phyloP scores from a whole-genome alignment of 2,113 vertebrate genomes.

The Sceloporus tristichus region DNA sequence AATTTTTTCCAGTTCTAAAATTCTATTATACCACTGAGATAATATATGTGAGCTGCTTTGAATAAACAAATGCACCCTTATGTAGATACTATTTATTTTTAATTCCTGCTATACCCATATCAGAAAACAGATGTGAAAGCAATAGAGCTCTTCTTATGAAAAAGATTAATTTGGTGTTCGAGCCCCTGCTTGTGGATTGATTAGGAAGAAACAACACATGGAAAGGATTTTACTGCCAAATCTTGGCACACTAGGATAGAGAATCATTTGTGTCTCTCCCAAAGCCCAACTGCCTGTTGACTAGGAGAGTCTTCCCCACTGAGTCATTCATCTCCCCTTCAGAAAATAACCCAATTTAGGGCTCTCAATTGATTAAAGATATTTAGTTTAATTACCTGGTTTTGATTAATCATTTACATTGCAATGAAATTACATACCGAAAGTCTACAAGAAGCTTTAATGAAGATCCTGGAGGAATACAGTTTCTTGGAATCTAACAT shows the following conservation, averaged over 20 bases:
- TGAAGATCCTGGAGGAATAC: conserved; percentile 11
- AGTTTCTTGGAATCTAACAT: background rate
- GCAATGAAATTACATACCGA: background rate
- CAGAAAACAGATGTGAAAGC: background rate
- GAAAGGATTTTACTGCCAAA: conserved; percentile 6
- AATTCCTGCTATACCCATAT: background rate
- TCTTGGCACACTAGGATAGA: background rate
- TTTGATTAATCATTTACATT: conserved; percentile 30
- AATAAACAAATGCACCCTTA: background rate
- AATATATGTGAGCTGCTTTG: background rate
- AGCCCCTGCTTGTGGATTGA: background rate
- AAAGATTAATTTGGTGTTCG: background rate
- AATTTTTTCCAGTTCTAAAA: background rate
- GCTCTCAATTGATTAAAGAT: conserved; percentile 19
- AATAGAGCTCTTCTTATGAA: background rate
- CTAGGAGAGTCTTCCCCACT: background rate
- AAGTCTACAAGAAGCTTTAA: conserved; percentile 6
- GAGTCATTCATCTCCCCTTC: background rate
- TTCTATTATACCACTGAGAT: background rate
- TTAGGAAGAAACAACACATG: background rate
- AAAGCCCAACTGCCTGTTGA: background rate
- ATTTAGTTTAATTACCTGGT: conserved; percentile 16
- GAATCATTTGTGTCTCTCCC: background rate
- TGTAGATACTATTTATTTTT: background rate
- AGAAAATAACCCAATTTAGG: background rate